Evolutionary conservation across 2,113 vertebrate species (phyloP), one percentile per base, ranked within the genome.

Genomic region (Gasterosteus aculeatus): DNA sequence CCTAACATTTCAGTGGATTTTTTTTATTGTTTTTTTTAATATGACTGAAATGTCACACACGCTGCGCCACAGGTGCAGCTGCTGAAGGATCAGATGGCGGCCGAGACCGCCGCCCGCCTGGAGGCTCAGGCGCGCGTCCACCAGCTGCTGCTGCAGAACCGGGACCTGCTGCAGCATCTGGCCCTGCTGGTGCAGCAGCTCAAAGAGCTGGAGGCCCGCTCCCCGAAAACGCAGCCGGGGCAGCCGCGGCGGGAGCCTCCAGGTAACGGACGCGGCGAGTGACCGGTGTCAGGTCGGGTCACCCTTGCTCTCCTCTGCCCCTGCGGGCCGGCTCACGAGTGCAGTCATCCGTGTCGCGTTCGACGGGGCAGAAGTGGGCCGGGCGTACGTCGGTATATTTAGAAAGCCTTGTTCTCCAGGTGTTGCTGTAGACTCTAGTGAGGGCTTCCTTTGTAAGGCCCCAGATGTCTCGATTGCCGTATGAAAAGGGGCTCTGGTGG

Each of bases 131-230:
- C 95, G 51, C 94, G 96, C 0, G 94, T 95, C 19, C 94, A 94
- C 88, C 95, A 96, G 92, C 93, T 97, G 53, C 93, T 97, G 67
- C 80, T 96, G 82, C 95, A 96, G 92, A 96, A 96, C 92, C 82
- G 93, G 0, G 95, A 96, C 80, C 81, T 97, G 72, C 93, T 96
- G 63, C 94, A 95, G 83, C 95, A 95, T 66, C 92, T 98, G 82
- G 92, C 95, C 1, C 75, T 95, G 85, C 93, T 95, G n/a, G 96
- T 96, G 85, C 92, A 93, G 85, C 96, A 97, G 85, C 93, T 98
- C 49, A 94, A 94, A 2, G 94, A 94, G 74, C 89, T 96, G 82
- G 95, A 96, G 83, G 82, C 85, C 60, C 89, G 75, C 72, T 2
- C 82, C 38, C 64, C 78, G 0, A 78, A 68, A 70, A 41, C 78